These are phyloP conservation scores for Pycnomerus fuliginosus DNA, from an alignment of 2,888 invertebrate genomes.

Conservation along the genomic window DNA sequence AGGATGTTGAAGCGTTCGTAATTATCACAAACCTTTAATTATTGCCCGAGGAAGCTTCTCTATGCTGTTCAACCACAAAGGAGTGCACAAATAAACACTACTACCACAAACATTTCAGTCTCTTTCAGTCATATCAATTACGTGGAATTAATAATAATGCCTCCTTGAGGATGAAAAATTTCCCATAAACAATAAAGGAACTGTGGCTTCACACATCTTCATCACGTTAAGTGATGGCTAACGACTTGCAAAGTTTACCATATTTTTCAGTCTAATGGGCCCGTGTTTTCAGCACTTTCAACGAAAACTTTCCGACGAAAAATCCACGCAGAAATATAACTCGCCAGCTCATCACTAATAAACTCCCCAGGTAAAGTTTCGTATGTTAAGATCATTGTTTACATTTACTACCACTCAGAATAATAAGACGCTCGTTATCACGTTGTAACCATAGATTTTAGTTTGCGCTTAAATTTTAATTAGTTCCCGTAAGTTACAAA, in stretches of 20 bases:
- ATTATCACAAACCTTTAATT: constrained; percentile 46
- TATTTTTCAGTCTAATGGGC: too few relatives aligned
- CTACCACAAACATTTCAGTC: constrained; percentile 29
- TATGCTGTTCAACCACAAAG: constrained; percentile 30
- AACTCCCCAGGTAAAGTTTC: neutral
- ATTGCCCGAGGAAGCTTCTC: constrained; percentile 36
- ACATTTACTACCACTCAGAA: constrained; percentile 6
- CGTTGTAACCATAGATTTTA: constrained; percentile 10
- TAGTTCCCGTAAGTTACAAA: constrained; percentile 17
- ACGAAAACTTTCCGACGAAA: too few relatives aligned
- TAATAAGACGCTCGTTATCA: constrained; percentile 1
- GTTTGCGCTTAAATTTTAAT: constrained; percentile 17
- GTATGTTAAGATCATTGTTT: constrained; percentile 9
- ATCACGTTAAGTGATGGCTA: too few relatives aligned
- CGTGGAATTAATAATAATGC: constrained; percentile 18
- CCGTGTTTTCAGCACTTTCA: too few relatives aligned
- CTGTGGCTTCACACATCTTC: neutral
- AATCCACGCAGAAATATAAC: too few relatives aligned
- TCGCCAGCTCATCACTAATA: too few relatives aligned
- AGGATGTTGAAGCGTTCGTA: constrained; percentile 36
- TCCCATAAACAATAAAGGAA: neutral
- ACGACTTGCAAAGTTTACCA: too few relatives aligned
- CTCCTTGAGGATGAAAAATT: neutral
- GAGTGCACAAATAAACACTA: constrained; percentile 34
- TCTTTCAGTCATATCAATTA: constrained; percentile 15